Conservation (phyloP, 2,888 invertebrate genomes). For the Amphipyra tragopoginis region DNA sequence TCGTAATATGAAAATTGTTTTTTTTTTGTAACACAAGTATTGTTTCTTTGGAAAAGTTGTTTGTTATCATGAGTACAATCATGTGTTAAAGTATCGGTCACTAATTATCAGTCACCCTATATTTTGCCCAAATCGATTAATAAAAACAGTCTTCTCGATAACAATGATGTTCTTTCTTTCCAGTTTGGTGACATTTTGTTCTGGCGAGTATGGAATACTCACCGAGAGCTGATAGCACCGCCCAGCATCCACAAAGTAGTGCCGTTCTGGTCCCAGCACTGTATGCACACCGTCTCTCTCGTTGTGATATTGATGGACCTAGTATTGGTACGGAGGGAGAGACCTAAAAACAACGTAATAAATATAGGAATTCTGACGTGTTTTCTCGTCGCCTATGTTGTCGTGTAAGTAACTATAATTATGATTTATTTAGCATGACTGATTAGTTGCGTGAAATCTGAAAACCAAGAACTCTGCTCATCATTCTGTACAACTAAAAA, state of each 20-base stretch:
- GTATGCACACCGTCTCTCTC: slow-evolving; percentile 80
- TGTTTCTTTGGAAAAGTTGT: no score
- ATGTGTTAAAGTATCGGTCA: no score
- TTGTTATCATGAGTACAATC: no score
- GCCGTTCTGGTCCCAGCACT: slow-evolving; percentile 80
- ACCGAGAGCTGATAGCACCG: slow-evolving; percentile 75
- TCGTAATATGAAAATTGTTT: no score
- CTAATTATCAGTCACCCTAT: no score
- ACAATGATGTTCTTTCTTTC: slow-evolving; percentile 36
- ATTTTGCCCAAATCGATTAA: no score
- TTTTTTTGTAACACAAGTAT: no score
- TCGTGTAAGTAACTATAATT: slow-evolving; percentile 70
- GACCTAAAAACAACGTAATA: slow-evolving; percentile 68
- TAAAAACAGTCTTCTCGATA: no score
- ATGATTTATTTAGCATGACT: no score
- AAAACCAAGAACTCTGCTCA: no score
- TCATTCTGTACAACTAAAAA: no score
- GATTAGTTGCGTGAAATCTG: no score
- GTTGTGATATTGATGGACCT: slow-evolving; percentile 74
- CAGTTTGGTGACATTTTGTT: slow-evolving; percentile 82
- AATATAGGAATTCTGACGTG: slow-evolving; percentile 64
- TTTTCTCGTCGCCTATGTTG: slow-evolving; percentile 67
- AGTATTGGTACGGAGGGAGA: slow-evolving; percentile 70
- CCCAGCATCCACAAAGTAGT: slow-evolving; percentile 68
- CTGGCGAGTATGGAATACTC: slow-evolving; percentile 80